Evolutionary conservation across 2,888 invertebrate genomes (phyloP), one percentile per base, ranked within the genome.

Genomic region (Tachina lurida): DNA sequence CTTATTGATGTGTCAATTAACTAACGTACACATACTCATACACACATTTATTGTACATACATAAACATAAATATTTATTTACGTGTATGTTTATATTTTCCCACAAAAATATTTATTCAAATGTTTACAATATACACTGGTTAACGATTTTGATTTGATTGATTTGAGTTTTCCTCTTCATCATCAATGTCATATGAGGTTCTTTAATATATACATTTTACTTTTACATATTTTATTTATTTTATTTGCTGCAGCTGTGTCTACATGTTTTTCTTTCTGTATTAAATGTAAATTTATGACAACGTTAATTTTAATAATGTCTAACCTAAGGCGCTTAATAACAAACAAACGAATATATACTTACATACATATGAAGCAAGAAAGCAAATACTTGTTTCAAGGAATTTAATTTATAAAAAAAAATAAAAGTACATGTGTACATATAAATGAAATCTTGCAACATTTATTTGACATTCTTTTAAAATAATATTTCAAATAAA

Each of bases 281-380:
- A n/a, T 49, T 65, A 31, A 54, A 78, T 74, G 67, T 70, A 78
- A 74, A 84, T 84, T 83, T 77, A 83, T 78, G 78, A 84, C 71
- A 71, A 84, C 60, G 10, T 73, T 73, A 73, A 74, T 74, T 73
- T 78, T 78, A 67, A 67, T 78, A 84, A 78, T 63, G 56, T 15
- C 52, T 63, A 63, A 13, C 84, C 73, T 70, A 17, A 79, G 78
- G 84, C 74, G 43, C 67, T 77, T 45, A 67, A 70, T n/a, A 70
- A 81, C 3, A 60, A 67, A 68, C 52, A 49, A 76, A 22, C 45
- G 39, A n/a, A 9, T 49, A 39, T 10, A 45, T 22, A 43, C 41
- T 13, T 10, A 68, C 7, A 5, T 31, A 31, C 31, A 31, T n/a
- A n/a, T n/a, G n/a, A n/a, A n/a, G 5, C 7, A 31, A 31, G 7